phyloP scores from a whole-genome alignment of 2,113 vertebrate species.

The Larimichthys polyactis region DNA sequence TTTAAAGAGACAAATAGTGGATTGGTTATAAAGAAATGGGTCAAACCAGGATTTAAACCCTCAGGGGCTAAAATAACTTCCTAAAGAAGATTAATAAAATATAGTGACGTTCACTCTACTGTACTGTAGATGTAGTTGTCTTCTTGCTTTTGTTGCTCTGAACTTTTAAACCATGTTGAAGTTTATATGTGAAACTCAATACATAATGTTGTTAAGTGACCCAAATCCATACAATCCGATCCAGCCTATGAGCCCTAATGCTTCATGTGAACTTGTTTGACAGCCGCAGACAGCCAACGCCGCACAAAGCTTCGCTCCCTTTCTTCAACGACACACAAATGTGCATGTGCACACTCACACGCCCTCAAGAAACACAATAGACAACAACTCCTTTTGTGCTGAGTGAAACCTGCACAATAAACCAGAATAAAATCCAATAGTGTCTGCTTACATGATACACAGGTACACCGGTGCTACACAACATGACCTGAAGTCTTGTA shows the following conservation, averaged over 20 bases:
- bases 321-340: not conserved
- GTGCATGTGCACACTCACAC: not conserved
- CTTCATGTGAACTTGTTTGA: not conserved
- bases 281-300: conserved; percentile 4
- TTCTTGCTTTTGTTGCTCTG: not conserved
- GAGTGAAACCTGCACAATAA: conserved; percentile 14
- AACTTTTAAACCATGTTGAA: not conserved
- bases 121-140: not conserved
- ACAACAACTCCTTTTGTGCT: conserved; percentile 21
- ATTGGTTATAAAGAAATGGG: not conserved
- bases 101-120: not conserved
- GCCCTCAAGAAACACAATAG: not conserved
- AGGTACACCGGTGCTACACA: conserved; percentile 4
- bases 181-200: not conserved
- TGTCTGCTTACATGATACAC: conserved; percentile 15
- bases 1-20: not conserved
- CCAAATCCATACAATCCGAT: not conserved
- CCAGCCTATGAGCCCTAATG: not conserved
- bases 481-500: conserved; percentile 1
- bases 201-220: not conserved
- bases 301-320: not conserved
- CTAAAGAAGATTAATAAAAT: not conserved
- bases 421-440: not conserved
- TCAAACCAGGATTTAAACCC: not conserved
- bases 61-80: not conserved